Evolutionary conservation across 2,113 vertebrate species (phyloP).

Genomic region (Mesembrinibis cayennensis): DNA sequence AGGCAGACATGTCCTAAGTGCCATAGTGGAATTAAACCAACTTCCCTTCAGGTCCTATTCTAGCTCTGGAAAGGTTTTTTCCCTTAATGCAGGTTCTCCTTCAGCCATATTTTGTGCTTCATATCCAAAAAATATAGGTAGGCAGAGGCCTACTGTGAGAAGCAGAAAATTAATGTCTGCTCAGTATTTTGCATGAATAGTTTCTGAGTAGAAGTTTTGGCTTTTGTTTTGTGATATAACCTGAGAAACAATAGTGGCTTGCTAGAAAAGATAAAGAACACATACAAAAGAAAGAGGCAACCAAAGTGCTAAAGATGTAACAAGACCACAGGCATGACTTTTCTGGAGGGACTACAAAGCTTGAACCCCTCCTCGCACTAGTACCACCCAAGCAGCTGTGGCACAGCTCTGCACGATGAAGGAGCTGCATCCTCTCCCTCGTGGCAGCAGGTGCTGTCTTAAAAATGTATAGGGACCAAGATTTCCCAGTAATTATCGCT

Average conservation of each 20-base stretch:
- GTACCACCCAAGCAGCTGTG: not conserved
- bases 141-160: not conserved
- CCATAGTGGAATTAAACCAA: not conserved
- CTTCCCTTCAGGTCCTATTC: not conserved
- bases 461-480: not conserved
- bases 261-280: not conserved
- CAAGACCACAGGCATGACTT: not conserved
- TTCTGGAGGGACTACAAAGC: not conserved
- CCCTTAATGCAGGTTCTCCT: not conserved
- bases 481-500: not conserved
- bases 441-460: not conserved
- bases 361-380: not conserved
- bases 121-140: not conserved
- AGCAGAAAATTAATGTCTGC: not conserved
- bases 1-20: not conserved
- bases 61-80: not conserved
- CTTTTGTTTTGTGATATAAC: not conserved
- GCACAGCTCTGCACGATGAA: rapidly evolving
- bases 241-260: not conserved
- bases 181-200: not conserved
- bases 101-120: not conserved
- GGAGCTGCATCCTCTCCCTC: not conserved
- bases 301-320: not conserved
- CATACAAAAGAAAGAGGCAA: not conserved
- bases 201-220: not conserved